These are phyloP conservation scores for Neolamprologus hecqui DNA, from an alignment of 2,113 vertebrate genomes.

Conservation along the genomic window DNA sequence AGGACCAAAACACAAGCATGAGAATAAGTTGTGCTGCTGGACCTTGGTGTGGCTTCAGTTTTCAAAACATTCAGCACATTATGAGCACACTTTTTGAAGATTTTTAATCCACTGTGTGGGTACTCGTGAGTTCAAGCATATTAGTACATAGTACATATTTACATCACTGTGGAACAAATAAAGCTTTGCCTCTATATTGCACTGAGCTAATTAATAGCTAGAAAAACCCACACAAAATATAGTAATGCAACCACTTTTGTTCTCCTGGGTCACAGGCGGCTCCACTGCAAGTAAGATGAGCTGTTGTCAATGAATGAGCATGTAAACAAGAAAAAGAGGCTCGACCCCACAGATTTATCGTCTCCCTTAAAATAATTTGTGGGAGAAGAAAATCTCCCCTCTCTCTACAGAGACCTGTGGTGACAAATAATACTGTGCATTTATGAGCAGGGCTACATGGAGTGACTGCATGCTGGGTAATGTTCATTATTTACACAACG, in stretches of 20 bases:
- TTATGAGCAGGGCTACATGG: not conserved
- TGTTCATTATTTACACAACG: not conserved
- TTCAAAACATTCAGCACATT: not conserved
- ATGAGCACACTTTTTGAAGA: not conserved
- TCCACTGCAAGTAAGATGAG: not conserved
- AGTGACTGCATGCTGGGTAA: not conserved
- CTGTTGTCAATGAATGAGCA: not conserved
- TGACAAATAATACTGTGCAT: not conserved
- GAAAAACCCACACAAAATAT: not conserved
- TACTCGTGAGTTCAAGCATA: not conserved
- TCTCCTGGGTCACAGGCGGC: not conserved
- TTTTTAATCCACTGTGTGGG: not conserved
- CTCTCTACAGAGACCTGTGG: not conserved
- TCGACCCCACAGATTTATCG: not conserved
- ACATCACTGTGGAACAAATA: not conserved
- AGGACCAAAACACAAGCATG: not conserved
- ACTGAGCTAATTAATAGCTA: not conserved
- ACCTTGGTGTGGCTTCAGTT: not conserved
- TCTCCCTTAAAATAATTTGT: not conserved
- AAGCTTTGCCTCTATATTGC: not conserved
- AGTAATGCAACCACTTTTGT: not conserved
- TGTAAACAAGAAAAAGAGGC: not conserved
- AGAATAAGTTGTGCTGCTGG: not conserved
- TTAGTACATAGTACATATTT: not conserved
- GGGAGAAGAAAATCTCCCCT: not conserved